Evolutionary conservation across 2,888 invertebrate species (phyloP).

Genomic region (Amphiduros pacificus): DNA sequence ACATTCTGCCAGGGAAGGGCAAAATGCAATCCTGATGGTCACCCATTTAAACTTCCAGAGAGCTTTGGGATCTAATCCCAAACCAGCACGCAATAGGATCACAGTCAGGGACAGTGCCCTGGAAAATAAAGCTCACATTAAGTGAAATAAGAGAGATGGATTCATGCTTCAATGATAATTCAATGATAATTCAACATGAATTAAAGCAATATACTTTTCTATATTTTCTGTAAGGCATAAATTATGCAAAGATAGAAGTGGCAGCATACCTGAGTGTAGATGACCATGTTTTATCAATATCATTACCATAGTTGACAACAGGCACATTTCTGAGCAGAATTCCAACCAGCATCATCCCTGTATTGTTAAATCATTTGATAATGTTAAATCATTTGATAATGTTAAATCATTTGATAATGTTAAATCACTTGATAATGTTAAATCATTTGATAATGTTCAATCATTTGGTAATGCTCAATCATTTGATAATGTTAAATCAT

Average conservation of each 20-base stretch:
- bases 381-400: neutral
- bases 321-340: slow-evolving; percentile 52
- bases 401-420: too few relatives aligned
- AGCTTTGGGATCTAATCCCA: slow-evolving; percentile 85
- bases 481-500: neutral
- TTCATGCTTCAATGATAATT: too few relatives aligned
- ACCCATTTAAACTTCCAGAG: slow-evolving; percentile 74
- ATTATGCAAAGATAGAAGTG: too few relatives aligned
- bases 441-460: too few relatives aligned
- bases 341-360: slow-evolving; percentile 55
- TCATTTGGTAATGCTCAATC: too few relatives aligned
- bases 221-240: too few relatives aligned
- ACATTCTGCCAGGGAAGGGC: slow-evolving; percentile 84
- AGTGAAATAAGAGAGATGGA: too few relatives aligned
- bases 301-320: slow-evolving; percentile 43
- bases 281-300: slow-evolving; percentile 48
- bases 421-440: too few relatives aligned
- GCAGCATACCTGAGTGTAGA: slow-evolving; percentile 50
- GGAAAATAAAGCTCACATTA: too few relatives aligned
- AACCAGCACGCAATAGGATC: slow-evolving; percentile 88
- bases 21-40: slow-evolving; percentile 75
- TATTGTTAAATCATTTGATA: neutral
- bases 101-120: slow-evolving; percentile 88
- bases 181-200: too few relatives aligned
- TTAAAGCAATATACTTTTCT: too few relatives aligned